These are phyloP conservation scores for Aviceda leuphotes DNA, from an alignment of 2,797 vertebrate genomes.

Conservation along the genomic window DNA sequence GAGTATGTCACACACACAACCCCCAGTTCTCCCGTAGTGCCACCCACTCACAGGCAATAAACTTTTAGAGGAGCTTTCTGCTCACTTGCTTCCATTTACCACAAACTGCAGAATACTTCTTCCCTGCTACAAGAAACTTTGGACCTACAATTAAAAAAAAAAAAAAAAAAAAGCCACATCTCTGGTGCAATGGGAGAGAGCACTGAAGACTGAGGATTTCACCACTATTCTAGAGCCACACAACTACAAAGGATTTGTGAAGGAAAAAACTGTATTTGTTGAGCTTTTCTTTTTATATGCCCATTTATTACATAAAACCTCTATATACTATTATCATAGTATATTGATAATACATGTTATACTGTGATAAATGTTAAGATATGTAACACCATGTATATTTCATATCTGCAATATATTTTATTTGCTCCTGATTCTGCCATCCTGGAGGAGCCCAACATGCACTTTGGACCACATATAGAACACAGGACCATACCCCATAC, in stretches of 20 bases:
- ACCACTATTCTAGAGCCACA: background rate
- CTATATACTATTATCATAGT: background rate
- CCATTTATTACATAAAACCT: background rate
- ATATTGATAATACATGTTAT: background rate
- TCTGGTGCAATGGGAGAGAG: background rate
- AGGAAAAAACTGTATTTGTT: background rate
- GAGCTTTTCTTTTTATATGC: background rate
- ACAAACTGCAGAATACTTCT: background rate
- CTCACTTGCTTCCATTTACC: background rate
- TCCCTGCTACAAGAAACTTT: background rate
- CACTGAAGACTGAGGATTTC: background rate
- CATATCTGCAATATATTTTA: background rate
- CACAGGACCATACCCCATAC: background rate
- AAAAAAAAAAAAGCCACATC: background rate
- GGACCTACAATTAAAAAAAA: background rate
- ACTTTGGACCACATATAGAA: background rate
- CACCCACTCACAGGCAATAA: background rate
- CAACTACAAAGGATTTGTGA: background rate
- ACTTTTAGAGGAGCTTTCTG: background rate
- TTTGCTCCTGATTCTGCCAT: background rate
- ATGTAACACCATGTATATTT: background rate
- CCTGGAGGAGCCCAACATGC: background rate
- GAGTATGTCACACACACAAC: background rate
- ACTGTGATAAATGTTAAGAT: background rate
- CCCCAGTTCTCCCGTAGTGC: accelerated